phyloP scores from a whole-genome alignment of 2,113 vertebrate genomes.

The Boleophthalmus pectinirostris region DNA sequence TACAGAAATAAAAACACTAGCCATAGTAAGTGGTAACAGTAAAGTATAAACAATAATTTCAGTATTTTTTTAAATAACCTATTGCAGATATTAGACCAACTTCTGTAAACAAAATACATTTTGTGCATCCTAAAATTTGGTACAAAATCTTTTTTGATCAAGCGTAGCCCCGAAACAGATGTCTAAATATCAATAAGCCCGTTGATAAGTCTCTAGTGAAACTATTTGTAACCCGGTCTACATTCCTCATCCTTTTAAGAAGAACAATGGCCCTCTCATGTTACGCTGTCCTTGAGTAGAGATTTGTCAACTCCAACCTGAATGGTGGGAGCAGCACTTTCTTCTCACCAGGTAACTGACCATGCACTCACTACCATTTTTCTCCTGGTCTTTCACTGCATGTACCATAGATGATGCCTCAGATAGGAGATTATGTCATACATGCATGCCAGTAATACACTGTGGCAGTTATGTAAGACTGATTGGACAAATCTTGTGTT shows the following conservation, averaged over 20 bases:
- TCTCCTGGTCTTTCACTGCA: slow-evolving; percentile 20
- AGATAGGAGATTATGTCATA: not conserved
- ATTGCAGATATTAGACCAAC: not conserved
- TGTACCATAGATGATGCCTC: not conserved
- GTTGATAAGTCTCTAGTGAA: slow-evolving; percentile 8
- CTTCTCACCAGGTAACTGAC: slow-evolving; percentile 30
- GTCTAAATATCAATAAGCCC: not conserved
- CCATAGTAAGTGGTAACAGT: not conserved
- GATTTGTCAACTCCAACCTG: slow-evolving; percentile 68
- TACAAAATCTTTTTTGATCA: not conserved
- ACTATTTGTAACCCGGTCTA: slow-evolving; percentile 34
- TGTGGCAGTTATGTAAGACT: not conserved
- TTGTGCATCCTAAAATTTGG: not conserved
- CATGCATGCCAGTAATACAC: not conserved
- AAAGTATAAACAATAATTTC: too few relatives aligned
- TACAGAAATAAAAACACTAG: not conserved
- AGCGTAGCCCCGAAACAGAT: not conserved
- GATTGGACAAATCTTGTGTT: not conserved
- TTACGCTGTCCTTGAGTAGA: slow-evolving; percentile 56
- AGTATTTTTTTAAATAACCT: not conserved
- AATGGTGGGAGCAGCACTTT: slow-evolving; percentile 46
- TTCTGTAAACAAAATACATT: not conserved
- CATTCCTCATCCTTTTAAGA: slow-evolving; percentile 22
- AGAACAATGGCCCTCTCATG: slow-evolving; percentile 53
- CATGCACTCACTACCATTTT: not conserved